Conservation (phyloP, 2,888 invertebrate genomes). For the Xylota sylvarum region DNA sequence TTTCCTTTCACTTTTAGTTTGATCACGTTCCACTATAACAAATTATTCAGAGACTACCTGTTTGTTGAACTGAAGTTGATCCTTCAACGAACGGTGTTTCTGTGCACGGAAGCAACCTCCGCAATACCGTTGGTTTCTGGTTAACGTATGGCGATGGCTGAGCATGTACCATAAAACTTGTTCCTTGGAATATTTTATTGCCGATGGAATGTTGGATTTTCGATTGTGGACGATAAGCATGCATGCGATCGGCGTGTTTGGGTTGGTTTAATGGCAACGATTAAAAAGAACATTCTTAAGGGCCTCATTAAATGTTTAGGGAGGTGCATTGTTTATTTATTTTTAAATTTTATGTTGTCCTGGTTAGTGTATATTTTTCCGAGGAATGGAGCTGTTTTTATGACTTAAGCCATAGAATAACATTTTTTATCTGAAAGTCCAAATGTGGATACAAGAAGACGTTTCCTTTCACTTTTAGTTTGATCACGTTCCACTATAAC, state of each 20-base stretch:
- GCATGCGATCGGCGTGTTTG: not conserved
- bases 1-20: constrained; percentile 60
- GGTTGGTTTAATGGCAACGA: not conserved
- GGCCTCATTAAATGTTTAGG: not conserved
- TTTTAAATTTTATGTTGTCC: not conserved
- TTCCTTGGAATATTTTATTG: not conserved
- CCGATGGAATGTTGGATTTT: not conserved
- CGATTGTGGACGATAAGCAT: too few species aligned
- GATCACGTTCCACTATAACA: constrained; percentile 23
- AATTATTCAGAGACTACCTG: constrained; percentile 26
- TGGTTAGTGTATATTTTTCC: too few species aligned
- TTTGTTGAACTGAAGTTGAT: constrained; percentile 8
- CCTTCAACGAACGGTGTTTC: constrained; percentile 41
- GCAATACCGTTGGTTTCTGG: constrained; percentile 31
- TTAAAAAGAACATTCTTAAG: not conserved
- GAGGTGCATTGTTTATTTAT: not conserved
- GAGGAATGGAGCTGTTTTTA: too few species aligned
- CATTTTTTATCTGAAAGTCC: not conserved
- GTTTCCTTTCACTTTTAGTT: constrained; percentile 60
- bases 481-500: constrained; percentile 22
- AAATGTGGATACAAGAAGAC: constrained; percentile 23
- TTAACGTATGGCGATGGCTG: not conserved
- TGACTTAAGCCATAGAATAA: too few species aligned
- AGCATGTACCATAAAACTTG: not conserved
- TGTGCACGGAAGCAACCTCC: constrained; percentile 29